Evolutionary conservation across 2,888 invertebrate species (phyloP), one percentile per base, ranked within the genome.

Genomic region (Melanargia galathea): DNA sequence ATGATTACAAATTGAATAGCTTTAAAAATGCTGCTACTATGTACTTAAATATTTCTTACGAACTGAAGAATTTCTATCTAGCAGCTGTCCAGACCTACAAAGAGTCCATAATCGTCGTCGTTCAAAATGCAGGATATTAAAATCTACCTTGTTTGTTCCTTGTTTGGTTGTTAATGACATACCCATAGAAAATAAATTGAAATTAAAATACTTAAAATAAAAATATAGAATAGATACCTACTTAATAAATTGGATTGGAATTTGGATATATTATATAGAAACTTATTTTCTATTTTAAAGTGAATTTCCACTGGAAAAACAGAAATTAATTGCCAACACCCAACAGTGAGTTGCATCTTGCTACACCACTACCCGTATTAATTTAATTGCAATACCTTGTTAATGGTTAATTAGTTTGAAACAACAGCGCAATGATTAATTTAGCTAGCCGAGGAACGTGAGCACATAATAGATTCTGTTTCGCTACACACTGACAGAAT

Each of bases 401-500:
- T 66, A 66, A 66, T 60, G 61, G 58, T 54, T 61, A 70, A 67
- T 67, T 66, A 70, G 60, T 62, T 66, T 55, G 62, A 70, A 64
- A 66, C 58, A 71, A 66, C 60, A 66, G 65, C 59, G 52, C 48
- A 66, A 64, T 74, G 70, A 75, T 74, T 76, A 76, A 76, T 79
- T 80, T 76, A 74, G 77, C 76, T 78, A 75, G 78, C 78, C 70
- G 71, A 57, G 52, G 73, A 70, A 72, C 70, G 70, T 66, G 65
- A 71, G 68, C 75, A 62, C 62, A 63, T 62, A 78, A 79, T 75
- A 70, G 76, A 80, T 81, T 80, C 74, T 77, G 76, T 80, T 77
- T 78, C 77, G 75, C 79, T 78, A 73, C 73, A 72, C 72, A 75
- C 75, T 75, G 73, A 74, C 77, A 71, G 73, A 76, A 7, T 4